Base-by-base conservation (phyloP, 2,888 invertebrate genomes). In the Volucella inflata region DNA sequence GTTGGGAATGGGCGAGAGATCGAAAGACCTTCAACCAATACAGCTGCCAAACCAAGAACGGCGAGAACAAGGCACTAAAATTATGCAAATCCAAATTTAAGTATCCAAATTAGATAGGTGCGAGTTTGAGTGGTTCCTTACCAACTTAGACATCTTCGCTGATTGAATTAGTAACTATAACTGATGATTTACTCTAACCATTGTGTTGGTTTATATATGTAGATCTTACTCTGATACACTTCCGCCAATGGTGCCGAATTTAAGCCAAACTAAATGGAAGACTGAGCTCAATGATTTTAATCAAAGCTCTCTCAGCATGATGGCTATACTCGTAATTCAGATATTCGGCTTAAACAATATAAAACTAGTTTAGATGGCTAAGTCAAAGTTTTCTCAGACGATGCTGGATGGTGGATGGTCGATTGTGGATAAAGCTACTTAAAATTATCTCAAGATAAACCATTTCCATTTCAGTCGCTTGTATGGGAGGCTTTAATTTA, bases 101-200 rank as follows among this genome's bases (percentile, higher is more conserved):
- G n/a, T 8, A 51, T 21, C 16, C 36, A 30, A 46, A 8, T 50
- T n/a, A 11, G 14, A 2, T 64, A 12, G 17, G 14, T 16, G 8
- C 2, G 9, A 9, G 38, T 12, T 42, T 8, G 11, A 11, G n/a
- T n/a, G 12, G 14, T 2, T 53, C 50, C 70, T 71, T 81, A 85
- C 85, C 85, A 85, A 81, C 44, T 72, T 85, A 17, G 70, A 76
- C 85, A 85, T 85, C 76, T 77, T 81, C 12, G 71, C 72, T 62
- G 76, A 77, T 30, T 65, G 80, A 60, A 75, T 17, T 62, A 62
- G 67, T 40, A 67, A 30, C 42, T 65, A 79, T 62, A 74, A 84
- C 83, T 84, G 79, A 50, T 51, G 64, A 59, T 40, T 57, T 70
- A 14, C n/a, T 1, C 46, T 8, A 57, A 40, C 46, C 50, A 46